Base-by-base conservation (phyloP, 1,140 invertebrate species). In the Drosophila kanapiae region DNA sequence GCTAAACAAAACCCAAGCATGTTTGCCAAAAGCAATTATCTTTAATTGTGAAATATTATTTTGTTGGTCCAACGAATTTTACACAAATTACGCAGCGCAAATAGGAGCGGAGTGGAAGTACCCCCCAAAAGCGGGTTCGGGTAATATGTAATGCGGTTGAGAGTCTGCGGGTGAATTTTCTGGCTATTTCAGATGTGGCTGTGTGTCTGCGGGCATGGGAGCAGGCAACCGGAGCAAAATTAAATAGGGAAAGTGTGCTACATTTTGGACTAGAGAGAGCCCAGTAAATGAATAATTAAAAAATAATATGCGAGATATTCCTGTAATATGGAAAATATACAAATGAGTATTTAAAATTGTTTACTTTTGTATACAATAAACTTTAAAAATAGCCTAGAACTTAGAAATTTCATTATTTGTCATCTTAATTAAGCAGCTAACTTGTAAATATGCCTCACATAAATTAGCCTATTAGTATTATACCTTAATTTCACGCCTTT, bases 11-110 rank as follows among this genome's bases (percentile, higher is more conserved):
- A 47, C 56, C 37, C 56, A 40, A 67, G 61, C 63, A 53, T 58
- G 49, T 71, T 77, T 71, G 75, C 60, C 62, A 67, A 83, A 86
- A 77, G 76, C 84, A 86, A 86, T 86, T 88, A 86, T 80, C 65
- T 80, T 88, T 87, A 87, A 86, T 83, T 82, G 84, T 76, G 58
- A 83, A 88, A 77, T 88, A 86, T 86, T 86, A 82, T 86, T 78
- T 56, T 71, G 68, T 68, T 86, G 62, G 35, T 11, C 40, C 47
- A 69, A 33, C 75, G 43, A 77, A 65, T 75, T 72, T 61, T 81
- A 81, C 82, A 49, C 82, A 85, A 85, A 85, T 85, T 85, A 85
- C 82, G 63, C 74, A 69, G 42, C 18, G 49, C 60, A 85, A 84
- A 84, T 78, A 75, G 58, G 59, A 43, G 64, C 56, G 51, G 53